These are phyloP conservation scores for Galeopsomyia nigrocyanea DNA, from an alignment of 2,888 invertebrate genomes.

Conservation along the genomic window DNA sequence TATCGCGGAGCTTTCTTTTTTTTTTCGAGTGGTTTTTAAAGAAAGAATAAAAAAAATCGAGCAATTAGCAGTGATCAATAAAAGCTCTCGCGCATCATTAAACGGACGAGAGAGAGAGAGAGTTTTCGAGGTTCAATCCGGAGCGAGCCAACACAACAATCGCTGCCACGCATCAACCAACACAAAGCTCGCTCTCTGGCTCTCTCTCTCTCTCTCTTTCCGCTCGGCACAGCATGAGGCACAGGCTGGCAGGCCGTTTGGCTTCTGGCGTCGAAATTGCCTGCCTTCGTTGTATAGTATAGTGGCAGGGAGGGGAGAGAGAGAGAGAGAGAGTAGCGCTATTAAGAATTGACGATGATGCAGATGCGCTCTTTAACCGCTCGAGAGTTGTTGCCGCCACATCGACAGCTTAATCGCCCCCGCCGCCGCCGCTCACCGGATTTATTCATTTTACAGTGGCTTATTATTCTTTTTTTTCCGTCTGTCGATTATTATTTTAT, in stretches of 20 bases:
- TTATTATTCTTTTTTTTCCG: background rate
- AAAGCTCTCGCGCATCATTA: too few species aligned
- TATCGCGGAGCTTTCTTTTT: too few species aligned
- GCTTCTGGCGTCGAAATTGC: constrained; percentile 30
- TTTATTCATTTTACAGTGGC: constrained; percentile 6
- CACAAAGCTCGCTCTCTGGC: too few species aligned
- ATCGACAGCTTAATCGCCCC: constrained; percentile 21
- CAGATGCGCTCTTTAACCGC: constrained; percentile 41
- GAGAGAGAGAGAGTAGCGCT: constrained; percentile 11
- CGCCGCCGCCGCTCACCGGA: background rate
- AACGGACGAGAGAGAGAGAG: too few species aligned
- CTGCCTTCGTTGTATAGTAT: background rate
- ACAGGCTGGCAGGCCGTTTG: constrained; percentile 29
- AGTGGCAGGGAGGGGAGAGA: background rate
- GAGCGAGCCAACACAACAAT: too few species aligned
- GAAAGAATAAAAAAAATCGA: too few species aligned
- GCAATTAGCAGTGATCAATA: too few species aligned
- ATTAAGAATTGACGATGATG: constrained; percentile 39
- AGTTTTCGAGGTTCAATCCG: too few species aligned
- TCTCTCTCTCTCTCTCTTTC: too few species aligned
- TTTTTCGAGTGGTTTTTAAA: too few species aligned
- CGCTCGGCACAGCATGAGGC: too few species aligned
- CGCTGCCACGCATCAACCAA: too few species aligned
- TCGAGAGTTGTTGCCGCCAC: background rate
- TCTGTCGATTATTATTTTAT: background rate